Base-by-base conservation (phyloP, 2,888 invertebrate genomes). In the Ypsolopha scabrella region DNA sequence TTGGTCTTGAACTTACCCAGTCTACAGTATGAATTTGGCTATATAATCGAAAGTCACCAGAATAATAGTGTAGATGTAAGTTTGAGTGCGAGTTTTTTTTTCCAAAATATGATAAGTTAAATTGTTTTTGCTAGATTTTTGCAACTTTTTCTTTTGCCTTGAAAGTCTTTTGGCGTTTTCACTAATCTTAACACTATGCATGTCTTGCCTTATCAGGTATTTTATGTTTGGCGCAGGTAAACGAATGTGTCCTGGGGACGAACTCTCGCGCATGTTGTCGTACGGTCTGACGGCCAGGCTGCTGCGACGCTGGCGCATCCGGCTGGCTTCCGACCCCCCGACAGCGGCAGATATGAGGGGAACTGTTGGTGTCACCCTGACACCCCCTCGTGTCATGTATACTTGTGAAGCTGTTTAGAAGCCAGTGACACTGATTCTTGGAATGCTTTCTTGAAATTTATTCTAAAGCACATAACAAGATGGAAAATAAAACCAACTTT, bases 171-270 rank as follows among this genome's bases (percentile, higher is more conserved):
- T 24, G 24, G 24, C 24, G 4, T 3, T 24, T 3, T 24, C 4
- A 24, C 24, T 4, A 2, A 24, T 24, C 24, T 2, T n/a, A 24
- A 24, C 24, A 24, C 24, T 24, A 24, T 24, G 24, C 4, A 24
- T 3, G 8, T 11, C 24, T 53, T 33, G 14, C 2, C 35, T 66
- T 24, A 24, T 51, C 43, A 41, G n/a, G 10, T 34, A 37, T 52
- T 43, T 47, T 36, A n/a, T 9, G 33, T 39, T 52, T 46, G 52
- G 59, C 77, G 10, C 62, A 94, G 94, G 94, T 14, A 94, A 94
- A 69, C 89, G 95, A 37, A 92, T 93, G 88, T 96, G 96, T 67
- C 89, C 94, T 0, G 96, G 96, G 0, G 95, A 95, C 55, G 95
- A 95, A 64, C 73, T 95, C 44, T 94, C 94, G 0, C 89, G 89